Conservation (phyloP, 2,888 invertebrate species). For the Plagiodera versicolora region DNA sequence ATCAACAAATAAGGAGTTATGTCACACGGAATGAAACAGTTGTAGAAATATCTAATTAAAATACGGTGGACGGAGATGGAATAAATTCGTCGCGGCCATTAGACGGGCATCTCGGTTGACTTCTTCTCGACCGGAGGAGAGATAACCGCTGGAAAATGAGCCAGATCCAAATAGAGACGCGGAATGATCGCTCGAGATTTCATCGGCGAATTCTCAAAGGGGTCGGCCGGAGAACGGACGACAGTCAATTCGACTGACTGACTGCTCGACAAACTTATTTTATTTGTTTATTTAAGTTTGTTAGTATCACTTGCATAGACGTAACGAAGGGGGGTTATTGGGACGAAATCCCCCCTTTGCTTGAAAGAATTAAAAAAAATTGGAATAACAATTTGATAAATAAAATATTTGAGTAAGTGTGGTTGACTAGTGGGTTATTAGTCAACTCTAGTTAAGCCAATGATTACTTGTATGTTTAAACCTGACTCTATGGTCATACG, state of each 20-base stretch:
- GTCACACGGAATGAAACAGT: constrained; percentile 1
- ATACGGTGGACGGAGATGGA: not conserved
- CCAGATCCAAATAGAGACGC: constrained; percentile 12
- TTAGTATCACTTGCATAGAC: too few species aligned
- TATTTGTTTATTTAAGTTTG: too few species aligned
- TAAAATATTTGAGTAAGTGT: too few species aligned
- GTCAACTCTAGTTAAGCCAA: too few species aligned
- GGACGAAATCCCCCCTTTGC: too few species aligned
- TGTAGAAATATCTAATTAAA: constrained; percentile 9
- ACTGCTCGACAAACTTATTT: not conserved
- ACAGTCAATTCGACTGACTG: constrained; percentile 4
- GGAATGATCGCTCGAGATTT: constrained; percentile 11
- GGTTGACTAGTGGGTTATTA: too few species aligned
- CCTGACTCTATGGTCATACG: too few species aligned
- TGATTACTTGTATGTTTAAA: too few species aligned
- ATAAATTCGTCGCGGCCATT: constrained; percentile 12
- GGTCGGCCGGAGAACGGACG: not conserved
- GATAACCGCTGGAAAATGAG: constrained; percentile 8
- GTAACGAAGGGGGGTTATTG: too few species aligned
- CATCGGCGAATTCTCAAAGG: constrained; percentile 8
- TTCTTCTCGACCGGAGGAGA: too few species aligned
- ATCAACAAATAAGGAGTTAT: constrained; percentile 5
- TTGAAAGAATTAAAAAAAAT: too few species aligned
- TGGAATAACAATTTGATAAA: too few species aligned
- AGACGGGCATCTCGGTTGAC: not conserved